Percentiles rank a stretch among this genome's conserved stretches.
phyloP scores from a whole-genome alignment of 2,797 vertebrate species.

The Sebastes hubbsi region DNA sequence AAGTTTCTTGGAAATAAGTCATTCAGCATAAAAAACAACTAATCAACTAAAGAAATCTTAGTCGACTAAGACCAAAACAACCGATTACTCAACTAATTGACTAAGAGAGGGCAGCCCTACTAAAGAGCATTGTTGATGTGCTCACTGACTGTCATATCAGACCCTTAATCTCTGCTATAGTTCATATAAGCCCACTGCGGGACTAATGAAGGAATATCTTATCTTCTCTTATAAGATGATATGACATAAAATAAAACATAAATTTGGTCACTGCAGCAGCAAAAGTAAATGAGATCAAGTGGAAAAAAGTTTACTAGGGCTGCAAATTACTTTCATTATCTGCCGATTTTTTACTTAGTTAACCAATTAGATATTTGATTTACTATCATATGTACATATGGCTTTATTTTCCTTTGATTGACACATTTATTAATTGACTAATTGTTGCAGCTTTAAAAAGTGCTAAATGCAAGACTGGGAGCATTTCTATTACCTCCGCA shows the following conservation, averaged over 20 bases:
- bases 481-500: no score
- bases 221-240: neutral
- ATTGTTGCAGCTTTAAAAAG: neutral
- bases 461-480: no score
- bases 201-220: no score
- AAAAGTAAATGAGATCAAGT: neutral
- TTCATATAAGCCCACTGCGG: neutral
- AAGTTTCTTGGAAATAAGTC: no score
- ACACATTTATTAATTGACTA: neutral
- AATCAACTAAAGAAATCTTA: no score
- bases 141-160: neutral
- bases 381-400: neutral
- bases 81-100: no score
- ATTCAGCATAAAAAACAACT: no score
- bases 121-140: neutral
- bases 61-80: no score
- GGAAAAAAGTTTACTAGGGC: neutral
- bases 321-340: neutral
- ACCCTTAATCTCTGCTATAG: neutral
- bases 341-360: neutral
- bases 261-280: neutral
- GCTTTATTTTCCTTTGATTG: neutral
- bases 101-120: no score
- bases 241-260: neutral
- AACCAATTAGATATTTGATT: neutral